phyloP scores from a whole-genome alignment of 2,113 vertebrate genomes.

The Halichoerus grypus region DNA sequence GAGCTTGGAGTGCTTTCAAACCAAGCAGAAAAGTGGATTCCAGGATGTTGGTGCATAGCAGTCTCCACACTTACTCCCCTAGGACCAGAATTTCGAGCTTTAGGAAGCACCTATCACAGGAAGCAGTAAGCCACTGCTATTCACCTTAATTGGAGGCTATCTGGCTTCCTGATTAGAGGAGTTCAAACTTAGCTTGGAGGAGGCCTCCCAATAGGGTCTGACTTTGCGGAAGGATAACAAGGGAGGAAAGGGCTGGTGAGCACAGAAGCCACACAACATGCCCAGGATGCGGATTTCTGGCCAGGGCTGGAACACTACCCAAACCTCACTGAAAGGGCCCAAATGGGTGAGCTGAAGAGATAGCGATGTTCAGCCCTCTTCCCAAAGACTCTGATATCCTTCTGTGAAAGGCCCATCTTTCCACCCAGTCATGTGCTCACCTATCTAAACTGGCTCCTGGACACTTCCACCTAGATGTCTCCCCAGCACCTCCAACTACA shows the following conservation, averaged over 20 bases:
- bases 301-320: background rate
- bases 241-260: background rate
- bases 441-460: background rate
- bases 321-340: background rate
- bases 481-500: background rate
- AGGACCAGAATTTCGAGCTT: conserved; percentile 70
- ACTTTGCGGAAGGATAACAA: conserved; percentile 27
- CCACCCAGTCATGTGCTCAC: background rate
- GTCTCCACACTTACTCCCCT: conserved; percentile 77
- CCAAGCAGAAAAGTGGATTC: conserved; percentile 60
- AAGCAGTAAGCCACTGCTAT: conserved; percentile 56
- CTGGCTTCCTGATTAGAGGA: conserved; percentile 80
- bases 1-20: conserved; percentile 58
- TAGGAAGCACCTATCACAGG: conserved; percentile 33
- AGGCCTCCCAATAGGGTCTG: background rate
- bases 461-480: background rate
- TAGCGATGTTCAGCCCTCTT: background rate
- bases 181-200: background rate
- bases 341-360: background rate
- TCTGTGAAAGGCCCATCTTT: background rate
- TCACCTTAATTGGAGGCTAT: conserved; percentile 76
- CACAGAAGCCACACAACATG: background rate
- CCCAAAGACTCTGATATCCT: background rate
- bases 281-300: background rate
- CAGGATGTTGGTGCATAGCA: conserved; percentile 30